Evolutionary conservation across 1,140 invertebrate genomes (phyloP), one percentile per base, ranked within the genome.

Genomic region (Drosophila bocki): DNA sequence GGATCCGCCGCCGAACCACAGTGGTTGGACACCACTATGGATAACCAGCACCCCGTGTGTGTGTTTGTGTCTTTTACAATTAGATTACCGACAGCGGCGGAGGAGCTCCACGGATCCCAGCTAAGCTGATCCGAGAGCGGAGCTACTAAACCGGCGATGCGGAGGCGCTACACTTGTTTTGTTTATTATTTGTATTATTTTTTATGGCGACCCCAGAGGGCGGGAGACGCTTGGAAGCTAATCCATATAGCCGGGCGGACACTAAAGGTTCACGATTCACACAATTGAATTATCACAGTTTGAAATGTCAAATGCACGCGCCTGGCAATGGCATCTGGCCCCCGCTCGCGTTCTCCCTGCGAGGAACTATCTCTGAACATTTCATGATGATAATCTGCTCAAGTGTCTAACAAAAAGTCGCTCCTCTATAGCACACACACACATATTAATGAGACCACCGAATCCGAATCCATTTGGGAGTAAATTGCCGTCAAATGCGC

Each of bases 221-320:
- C 26, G 39, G 15, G 35, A 26, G 45, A 11, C 32, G 13, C 3
- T 22, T 19, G 59, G 60, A 9, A 53, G 59, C 39, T 65, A 64
- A 53, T 81, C 57, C 32, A 76, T 61, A 60, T 57, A 65, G 47
- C 17, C 50, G 39, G 53, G 19, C 75, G 60, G 35, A 56, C 53
- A 83, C 67, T 69, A 83, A 87, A 80, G 80, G 84, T 80, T 84
- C 78, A 83, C 69, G 71, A 50, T 61, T 56, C 68, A 85, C 78
- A 90, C 82, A 90, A 90, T 90, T 90, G 81, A 90, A 90, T 90
- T 90, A 90, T 90, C 85, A 79, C 85, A 90, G 85, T 90, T 85
- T 84, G 85, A 88, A 90, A 90, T 90, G 81, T 85, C 81, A 90
- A 51, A 84, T 71, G 88, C 85, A 88, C 85, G 85, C 85, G 85